Conservation (phyloP, 1,140 invertebrate genomes). For the Drosophila fuyamai region DNA sequence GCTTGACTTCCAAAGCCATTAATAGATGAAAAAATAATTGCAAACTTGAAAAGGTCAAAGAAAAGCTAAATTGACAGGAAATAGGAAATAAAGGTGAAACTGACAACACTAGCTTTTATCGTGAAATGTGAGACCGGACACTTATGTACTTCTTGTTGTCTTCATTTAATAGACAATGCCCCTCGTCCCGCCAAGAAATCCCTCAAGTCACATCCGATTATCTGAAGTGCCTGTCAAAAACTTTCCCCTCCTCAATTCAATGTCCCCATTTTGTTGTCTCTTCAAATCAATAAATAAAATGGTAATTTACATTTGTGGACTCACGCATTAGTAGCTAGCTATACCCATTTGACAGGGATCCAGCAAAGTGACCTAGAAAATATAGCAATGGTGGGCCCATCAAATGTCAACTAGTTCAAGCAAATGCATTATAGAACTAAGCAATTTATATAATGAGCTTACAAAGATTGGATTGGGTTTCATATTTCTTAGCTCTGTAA, state of each 20-base stretch:
- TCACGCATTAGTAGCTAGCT: conserved; percentile 14
- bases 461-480: too few species aligned
- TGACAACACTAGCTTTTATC: conserved; percentile 14
- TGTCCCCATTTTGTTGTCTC: conserved; percentile 8
- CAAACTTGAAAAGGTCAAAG: too few species aligned
- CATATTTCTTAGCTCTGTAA: too few species aligned
- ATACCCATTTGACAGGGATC: background rate
- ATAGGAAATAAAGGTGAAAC: background rate
- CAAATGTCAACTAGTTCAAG: too few species aligned
- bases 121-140: conserved; percentile 41
- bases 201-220: conserved; percentile 36
- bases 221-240: conserved; percentile 45
- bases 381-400: too few species aligned
- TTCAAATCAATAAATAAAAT: conserved; percentile 63
- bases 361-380: conserved; percentile 12
- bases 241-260: background rate
- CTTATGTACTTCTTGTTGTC: conserved; percentile 31
- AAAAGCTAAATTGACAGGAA: background rate
- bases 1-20: too few species aligned
- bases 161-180: conserved; percentile 60
- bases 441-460: too few species aligned
- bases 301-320: conserved; percentile 62
- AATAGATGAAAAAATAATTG: too few species aligned
- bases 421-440: background rate
- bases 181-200: background rate